phyloP scores from a whole-genome alignment of 2,113 vertebrate species.

The Corynorhinus townsendii region DNA sequence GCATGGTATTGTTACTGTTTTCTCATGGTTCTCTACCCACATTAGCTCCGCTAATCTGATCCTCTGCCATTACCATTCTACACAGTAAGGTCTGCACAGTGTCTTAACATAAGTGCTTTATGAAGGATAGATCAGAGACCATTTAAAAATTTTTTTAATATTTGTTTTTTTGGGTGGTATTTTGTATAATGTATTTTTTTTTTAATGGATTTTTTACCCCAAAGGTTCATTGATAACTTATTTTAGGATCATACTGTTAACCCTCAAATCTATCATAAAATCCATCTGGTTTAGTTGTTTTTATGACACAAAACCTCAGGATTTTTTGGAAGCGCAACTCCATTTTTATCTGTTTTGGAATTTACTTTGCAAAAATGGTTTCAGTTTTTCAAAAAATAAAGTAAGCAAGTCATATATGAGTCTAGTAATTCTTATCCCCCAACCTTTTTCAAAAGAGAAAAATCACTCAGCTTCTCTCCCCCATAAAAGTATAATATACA shows the following conservation, averaged over 20 bases:
- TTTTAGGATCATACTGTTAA: not conserved
- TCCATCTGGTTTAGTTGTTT: slow-evolving; percentile 14
- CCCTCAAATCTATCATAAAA: not conserved
- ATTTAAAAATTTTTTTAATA: not conserved
- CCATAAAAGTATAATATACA: not conserved
- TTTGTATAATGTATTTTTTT: not conserved
- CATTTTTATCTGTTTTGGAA: slow-evolving; percentile 11
- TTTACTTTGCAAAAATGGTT: slow-evolving; percentile 30
- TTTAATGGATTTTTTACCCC: not conserved
- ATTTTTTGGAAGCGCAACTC: not conserved
- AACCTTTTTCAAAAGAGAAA: not conserved
- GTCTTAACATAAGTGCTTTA: not conserved
- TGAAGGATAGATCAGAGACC: not conserved
- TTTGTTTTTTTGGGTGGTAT: slow-evolving; percentile 2
- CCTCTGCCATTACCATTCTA: not conserved
- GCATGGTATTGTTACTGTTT: not conserved
- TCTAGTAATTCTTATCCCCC: not conserved
- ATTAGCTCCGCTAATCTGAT: not conserved
- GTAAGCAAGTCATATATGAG: not conserved
- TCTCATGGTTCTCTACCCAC: not conserved
- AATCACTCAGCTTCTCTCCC: not conserved
- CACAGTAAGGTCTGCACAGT: not conserved
- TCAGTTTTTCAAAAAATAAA: not conserved
- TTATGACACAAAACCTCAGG: not conserved
- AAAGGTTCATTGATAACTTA: not conserved